These are phyloP conservation scores for Enteromius paludinosus DNA, from an alignment of 2,797 vertebrate species.

Conservation along the genomic window DNA sequence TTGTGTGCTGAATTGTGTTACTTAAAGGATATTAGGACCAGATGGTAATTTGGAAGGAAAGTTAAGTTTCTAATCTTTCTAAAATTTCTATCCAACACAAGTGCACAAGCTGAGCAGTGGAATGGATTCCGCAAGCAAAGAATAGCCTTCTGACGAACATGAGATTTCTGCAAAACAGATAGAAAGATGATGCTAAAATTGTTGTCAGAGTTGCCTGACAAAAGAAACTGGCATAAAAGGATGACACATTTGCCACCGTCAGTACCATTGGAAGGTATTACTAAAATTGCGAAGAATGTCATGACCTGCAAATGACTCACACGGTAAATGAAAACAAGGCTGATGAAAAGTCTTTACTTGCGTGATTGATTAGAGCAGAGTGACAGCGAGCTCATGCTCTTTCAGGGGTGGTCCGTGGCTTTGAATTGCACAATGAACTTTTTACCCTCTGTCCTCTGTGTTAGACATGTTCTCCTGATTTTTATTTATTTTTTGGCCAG, in stretches of 20 bases:
- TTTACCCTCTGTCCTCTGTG: constrained; percentile 43
- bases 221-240: not conserved
- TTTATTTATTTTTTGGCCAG: not conserved
- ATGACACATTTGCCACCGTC: constrained; percentile 20
- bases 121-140: constrained; percentile 69
- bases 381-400: constrained; percentile 64
- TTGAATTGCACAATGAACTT: constrained; percentile 59
- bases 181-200: constrained; percentile 14
- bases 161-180: not conserved
- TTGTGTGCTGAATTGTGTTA: constrained; percentile 83
- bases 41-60: constrained; percentile 88
- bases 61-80: constrained; percentile 81
- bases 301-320: constrained; percentile 54
- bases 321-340: constrained; percentile 62
- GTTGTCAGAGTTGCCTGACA: not conserved
- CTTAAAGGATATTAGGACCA: constrained; percentile 88
- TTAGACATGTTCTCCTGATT: not conserved
- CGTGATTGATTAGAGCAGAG: constrained; percentile 70
- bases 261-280: constrained; percentile 25
- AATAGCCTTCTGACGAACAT: not conserved
- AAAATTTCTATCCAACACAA: constrained; percentile 70
- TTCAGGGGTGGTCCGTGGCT: constrained; percentile 67
- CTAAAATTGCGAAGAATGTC: constrained; percentile 43
- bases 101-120: constrained; percentile 66
- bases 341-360: constrained; percentile 65